These are phyloP conservation scores for Gymnothorax javanicus DNA, from an alignment of 2,797 vertebrate species.

Conservation along the genomic window DNA sequence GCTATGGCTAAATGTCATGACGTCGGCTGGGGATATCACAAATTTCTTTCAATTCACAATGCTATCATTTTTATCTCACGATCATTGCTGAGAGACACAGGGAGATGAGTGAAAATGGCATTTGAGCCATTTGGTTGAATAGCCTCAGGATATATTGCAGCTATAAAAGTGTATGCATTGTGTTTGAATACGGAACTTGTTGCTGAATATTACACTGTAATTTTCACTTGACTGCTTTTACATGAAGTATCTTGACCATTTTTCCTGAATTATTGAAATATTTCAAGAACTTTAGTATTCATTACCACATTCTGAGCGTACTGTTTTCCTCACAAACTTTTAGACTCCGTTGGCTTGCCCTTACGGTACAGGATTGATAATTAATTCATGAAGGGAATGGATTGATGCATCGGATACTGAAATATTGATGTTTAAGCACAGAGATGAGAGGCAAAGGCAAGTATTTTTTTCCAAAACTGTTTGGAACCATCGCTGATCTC, in stretches of 20 bases:
- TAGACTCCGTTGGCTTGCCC: not conserved
- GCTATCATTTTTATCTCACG: slow-evolving; percentile 8
- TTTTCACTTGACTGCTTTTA: not conserved
- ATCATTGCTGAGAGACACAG: slow-evolving; percentile 5
- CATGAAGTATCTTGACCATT: not conserved
- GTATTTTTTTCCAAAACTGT: not conserved
- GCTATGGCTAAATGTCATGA: slow-evolving; percentile 2
- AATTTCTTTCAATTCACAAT: slow-evolving; percentile 10
- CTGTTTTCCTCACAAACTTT: slow-evolving; percentile 10
- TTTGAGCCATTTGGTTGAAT: not conserved
- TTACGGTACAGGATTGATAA: not conserved
- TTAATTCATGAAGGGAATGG: not conserved
- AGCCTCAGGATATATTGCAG: not conserved
- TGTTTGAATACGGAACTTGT: not conserved
- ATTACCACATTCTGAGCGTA: not conserved
- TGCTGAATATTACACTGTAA: not conserved
- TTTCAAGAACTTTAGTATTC: not conserved
- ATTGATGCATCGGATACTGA: not conserved
- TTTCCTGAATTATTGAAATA: not conserved
- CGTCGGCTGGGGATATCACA: not conserved
- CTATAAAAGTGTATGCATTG: not conserved
- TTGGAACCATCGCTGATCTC: not conserved
- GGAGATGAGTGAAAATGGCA: not conserved
- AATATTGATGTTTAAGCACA: slow-evolving; percentile 3
- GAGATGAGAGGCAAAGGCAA: not conserved